Conservation (phyloP, 2,113 vertebrate genomes). For the Leptocoma aspasia region DNA sequence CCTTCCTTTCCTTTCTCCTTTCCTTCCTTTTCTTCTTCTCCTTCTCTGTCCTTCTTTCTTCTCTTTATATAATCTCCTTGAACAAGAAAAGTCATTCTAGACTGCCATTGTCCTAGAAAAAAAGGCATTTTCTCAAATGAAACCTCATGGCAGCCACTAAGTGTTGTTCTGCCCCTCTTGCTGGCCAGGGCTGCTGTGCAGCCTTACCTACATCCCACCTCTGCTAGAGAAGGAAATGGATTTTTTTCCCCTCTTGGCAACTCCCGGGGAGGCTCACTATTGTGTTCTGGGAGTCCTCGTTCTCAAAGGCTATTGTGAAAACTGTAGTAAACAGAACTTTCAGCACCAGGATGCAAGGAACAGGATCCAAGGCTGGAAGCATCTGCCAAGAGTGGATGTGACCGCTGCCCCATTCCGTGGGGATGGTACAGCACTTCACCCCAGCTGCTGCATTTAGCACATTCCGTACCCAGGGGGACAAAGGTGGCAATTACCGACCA, state of each 20-base stretch:
- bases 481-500: background rate
- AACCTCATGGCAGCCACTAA: background rate
- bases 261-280: conserved; percentile 56
- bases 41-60: background rate
- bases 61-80: background rate
- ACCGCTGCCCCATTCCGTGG: conserved; percentile 49
- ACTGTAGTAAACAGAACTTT: conserved; percentile 60
- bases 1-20: too few species aligned
- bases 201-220: conserved; percentile 57
- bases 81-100: background rate
- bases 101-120: background rate
- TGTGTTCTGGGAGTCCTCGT: conserved; percentile 62
- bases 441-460: conserved; percentile 22
- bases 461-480: conserved; percentile 11
- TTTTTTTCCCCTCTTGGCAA: conserved; percentile 63
- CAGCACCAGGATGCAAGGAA: conserved; percentile 52
- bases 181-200: conserved; percentile 16
- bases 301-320: conserved; percentile 52
- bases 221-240: conserved; percentile 58
- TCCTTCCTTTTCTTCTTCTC: too few species aligned
- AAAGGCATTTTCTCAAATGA: background rate
- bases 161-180: background rate
- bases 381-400: conserved; percentile 52
- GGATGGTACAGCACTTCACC: conserved; percentile 18
- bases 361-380: conserved; percentile 46